These are phyloP conservation scores for Nibea coibor DNA, from an alignment of 2,113 vertebrate species.

Conservation along the genomic window DNA sequence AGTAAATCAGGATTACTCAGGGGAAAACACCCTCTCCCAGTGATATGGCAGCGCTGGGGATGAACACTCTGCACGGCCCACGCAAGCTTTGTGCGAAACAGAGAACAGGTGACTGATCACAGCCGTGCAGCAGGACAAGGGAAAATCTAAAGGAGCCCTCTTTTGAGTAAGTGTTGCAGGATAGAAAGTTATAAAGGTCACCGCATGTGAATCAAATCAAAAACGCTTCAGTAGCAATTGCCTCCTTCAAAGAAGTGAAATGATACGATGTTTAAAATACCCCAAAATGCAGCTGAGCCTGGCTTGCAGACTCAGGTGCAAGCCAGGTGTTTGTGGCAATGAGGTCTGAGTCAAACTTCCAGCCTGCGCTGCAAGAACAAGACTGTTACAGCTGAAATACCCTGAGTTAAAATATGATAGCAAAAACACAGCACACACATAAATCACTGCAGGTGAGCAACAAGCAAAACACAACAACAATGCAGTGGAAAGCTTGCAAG, in stretches of 20 bases:
- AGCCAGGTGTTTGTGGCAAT: constrained; percentile 30
- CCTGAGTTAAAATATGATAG: constrained; percentile 43
- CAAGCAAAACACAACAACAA: constrained; percentile 61
- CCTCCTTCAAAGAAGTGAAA: constrained; percentile 31
- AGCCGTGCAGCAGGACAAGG: constrained; percentile 29
- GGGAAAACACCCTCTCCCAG: constrained; percentile 69
- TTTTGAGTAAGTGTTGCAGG: constrained; percentile 44
- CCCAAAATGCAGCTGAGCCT: neutral
- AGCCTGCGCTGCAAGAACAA: constrained; percentile 19
- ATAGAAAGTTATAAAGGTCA: constrained; percentile 50
- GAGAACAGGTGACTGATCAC: constrained; percentile 73
- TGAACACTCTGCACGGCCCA: constrained; percentile 63
- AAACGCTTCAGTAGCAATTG: constrained; percentile 30
- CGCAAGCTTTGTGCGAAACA: constrained; percentile 59
- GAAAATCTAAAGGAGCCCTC: constrained; percentile 26
- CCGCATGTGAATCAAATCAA: constrained; percentile 37
- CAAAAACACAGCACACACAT: constrained; percentile 40
- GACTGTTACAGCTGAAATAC: constrained; percentile 19
- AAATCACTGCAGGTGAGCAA: constrained; percentile 67
- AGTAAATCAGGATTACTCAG: constrained; percentile 74
- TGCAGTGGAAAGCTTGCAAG: constrained; percentile 47
- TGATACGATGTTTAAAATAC: constrained; percentile 20
- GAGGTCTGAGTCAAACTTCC: constrained; percentile 17
- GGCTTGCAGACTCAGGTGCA: constrained; percentile 10
- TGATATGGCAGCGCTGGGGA: constrained; percentile 54